Base-by-base conservation (phyloP, 2,888 invertebrate species). In the Poecilus cupreus region DNA sequence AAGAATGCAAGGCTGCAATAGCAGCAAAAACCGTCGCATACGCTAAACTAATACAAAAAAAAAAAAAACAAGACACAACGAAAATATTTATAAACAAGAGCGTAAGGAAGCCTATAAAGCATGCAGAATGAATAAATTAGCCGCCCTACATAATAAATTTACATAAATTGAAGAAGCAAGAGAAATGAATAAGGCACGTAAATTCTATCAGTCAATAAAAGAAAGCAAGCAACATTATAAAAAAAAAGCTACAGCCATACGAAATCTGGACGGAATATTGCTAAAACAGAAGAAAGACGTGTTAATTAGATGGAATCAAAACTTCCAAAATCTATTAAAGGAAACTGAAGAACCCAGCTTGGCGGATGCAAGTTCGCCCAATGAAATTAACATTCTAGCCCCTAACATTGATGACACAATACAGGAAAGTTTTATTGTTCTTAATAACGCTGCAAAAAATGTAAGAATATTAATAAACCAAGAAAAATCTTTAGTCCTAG, bases 321-420 rank as follows among this genome's bases (percentile, higher is more conserved):
- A n/a, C 43, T 43, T 43, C 43, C 43, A 43, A 43, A 26, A 26
- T n/a, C n/a, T n/a, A n/a, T n/a, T n/a, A 37, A 37, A 3, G 43
- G 1, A 60, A 18, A 5, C 16, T n/a, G 16, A 60, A 60, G 22
- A 24, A 16, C 60, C 24, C 8, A 16, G 24, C 60, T 26, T 26
- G 22, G 10, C 26, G 16, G 5, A 24, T 24, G n/a, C 22, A 13
- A 60, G 8, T 60, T 22, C 22, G 26, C 60, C 18, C n/a, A 26
- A 60, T 2, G 60, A 60, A 60, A 26, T 10, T 26, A 60, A 43
- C 43, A 60, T 60, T n/a, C 18, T 18, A 26, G 22, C 26, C 3
- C 60, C 60, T 8, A 60, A 22, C 22, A 60, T 60, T 60, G 60
- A 60, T 24, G 60, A 60, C 11, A 26, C 26, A 22, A 60, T 24